Evolutionary conservation across 2,797 vertebrate species (phyloP), one percentile per base, ranked within the genome.

Genomic region (Notoglanidium macrostoma): DNA sequence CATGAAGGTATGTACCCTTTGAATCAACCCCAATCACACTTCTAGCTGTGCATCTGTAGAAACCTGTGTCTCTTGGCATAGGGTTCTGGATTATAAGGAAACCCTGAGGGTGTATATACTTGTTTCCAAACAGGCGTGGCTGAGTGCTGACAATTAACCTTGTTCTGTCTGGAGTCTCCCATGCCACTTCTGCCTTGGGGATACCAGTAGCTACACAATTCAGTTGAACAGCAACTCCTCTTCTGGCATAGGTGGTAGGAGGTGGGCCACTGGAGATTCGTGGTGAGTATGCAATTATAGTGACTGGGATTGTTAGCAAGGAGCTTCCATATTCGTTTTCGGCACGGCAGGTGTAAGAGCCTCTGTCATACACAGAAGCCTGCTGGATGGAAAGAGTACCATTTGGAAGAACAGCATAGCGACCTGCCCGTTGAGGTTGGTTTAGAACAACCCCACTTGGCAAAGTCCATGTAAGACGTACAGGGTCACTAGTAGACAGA

Each of bases 1-100:
- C 95, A 70, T 98, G 96, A 78, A 99, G 90, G 55, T 97, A 96
- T 0, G 98, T 98, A 14, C 94, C 93, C 92, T 96, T 98, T 0
- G 96, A 95, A 94, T 98, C 98, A 3, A 92, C 90, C 55, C 98
- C 98, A 3, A 98, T 89, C 78, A 96, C 93, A 70, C 98, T 99
- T 85, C 95, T 95, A 11, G 98, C 98, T 1, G 96, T 97, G 93
- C 98, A 99, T 88, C 95, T 96, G 92, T 99, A 99, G 70, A 96
- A 93, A 46, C 98, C 98, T 0, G 95, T 90, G 76, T 99, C 98
- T 65, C 92, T 94, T 44, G 92, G 94, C 0, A 95, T 93, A 1
- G 96, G 95, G 54, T 96, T 97, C 92, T 98, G 98, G 87, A 99
- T 96, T 85, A 97, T 94, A 54, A 99, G 93, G 0, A 97, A 96